A percentile compares a stretch with the other conserved stretches of the same genome.
phyloP scores from a whole-genome alignment of 1,140 invertebrate species.

The Trichomalopsis sarcophagae region DNA sequence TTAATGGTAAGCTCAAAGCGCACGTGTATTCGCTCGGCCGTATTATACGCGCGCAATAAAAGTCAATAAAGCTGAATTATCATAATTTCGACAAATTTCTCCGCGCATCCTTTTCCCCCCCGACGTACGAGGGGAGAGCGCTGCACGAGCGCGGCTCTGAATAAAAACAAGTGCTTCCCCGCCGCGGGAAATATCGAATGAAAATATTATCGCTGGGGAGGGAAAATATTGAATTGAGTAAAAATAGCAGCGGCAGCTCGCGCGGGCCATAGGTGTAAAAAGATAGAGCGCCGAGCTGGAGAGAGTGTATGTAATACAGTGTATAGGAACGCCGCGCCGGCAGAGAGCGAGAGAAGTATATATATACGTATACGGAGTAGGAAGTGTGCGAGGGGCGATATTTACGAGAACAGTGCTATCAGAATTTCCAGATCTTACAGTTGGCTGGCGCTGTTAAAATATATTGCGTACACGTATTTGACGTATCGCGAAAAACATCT shows the following conservation, averaged over 20 bases:
- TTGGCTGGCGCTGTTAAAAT: conserved; percentile 27
- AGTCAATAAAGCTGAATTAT: neutral
- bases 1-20: conserved; percentile 25
- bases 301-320: too few species aligned
- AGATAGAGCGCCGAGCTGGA: neutral
- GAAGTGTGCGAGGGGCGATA: conserved; percentile 9
- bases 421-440: conserved; percentile 39
- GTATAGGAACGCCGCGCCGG: too few species aligned
- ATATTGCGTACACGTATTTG: conserved; percentile 45
- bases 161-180: neutral
- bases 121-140: too few species aligned
- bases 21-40: neutral
- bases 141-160: neutral
- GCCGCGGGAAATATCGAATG: neutral
- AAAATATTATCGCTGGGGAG: neutral
- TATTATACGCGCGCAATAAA: neutral
- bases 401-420: conserved; percentile 40
- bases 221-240: conserved; percentile 1
- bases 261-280: neutral
- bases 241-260: neutral
- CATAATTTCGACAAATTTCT: neutral
- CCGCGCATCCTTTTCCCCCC: neutral
- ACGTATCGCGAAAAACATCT: conserved; percentile 33
- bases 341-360: too few species aligned
- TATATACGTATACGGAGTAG: neutral